Conservation (phyloP, 2,888 invertebrate genomes). For the Drosophila aldrichi region DNA sequence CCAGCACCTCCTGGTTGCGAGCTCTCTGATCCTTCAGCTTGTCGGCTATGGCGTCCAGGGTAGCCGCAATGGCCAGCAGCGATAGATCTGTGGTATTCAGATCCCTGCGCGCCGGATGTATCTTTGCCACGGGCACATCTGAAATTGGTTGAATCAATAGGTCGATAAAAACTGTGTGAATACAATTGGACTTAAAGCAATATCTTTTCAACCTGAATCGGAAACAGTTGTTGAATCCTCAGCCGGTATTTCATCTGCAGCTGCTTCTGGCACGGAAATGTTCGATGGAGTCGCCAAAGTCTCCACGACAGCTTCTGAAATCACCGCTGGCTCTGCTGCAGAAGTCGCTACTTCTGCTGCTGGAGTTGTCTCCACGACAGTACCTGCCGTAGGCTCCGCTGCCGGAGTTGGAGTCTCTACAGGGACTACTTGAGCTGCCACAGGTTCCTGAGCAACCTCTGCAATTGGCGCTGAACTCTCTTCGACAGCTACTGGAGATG, state of each 20-base stretch:
- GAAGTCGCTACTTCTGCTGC: background rate
- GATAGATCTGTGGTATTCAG: conserved; percentile 63
- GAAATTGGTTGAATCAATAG: background rate
- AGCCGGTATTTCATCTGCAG: background rate
- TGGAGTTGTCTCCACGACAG: background rate
- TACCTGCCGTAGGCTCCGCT: background rate
- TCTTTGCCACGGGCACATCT: conserved; percentile 60
- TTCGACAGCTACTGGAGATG: background rate
- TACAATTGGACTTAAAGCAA: too few relatives aligned
- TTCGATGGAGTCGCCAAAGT: background rate
- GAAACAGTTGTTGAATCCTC: background rate
- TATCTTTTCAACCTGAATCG: conserved; percentile 13
- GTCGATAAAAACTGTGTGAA: background rate
- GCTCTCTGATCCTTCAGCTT: conserved; percentile 59
- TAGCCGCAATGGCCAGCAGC: conserved; percentile 67
- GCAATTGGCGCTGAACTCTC: background rate
- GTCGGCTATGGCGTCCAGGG: conserved; percentile 65
- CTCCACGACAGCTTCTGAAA: background rate
- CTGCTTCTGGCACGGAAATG: too few relatives aligned
- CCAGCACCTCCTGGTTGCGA: conserved; percentile 67
- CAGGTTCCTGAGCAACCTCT: background rate
- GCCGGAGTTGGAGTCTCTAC: background rate
- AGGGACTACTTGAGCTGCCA: background rate
- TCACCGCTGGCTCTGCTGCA: background rate
- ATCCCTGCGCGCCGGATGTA: conserved; percentile 57